phyloP scores from a whole-genome alignment of 2,888 invertebrate species.

The Lasioglossum pauxillum region DNA sequence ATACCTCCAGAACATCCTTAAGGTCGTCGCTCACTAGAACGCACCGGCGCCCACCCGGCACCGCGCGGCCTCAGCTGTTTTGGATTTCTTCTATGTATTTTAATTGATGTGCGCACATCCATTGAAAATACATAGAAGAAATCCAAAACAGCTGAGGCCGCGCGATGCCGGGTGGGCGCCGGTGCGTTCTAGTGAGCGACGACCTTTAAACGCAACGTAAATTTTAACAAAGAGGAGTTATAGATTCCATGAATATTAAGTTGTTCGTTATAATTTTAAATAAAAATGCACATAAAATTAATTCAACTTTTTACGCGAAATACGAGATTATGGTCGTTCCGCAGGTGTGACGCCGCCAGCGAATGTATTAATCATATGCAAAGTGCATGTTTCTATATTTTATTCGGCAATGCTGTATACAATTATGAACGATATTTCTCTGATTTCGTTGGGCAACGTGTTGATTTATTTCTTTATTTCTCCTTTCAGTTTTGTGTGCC shows the following conservation, averaged over 20 bases:
- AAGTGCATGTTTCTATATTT: background rate
- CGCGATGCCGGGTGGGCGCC: no score
- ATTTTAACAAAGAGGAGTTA: background rate
- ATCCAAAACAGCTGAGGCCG: no score
- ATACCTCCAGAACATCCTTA: no score
- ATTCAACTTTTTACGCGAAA: background rate
- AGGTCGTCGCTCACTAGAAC: no score
- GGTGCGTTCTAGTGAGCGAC: no score
- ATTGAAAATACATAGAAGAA: no score
- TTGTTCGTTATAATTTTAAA: constrained; percentile 4
- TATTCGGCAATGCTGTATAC: background rate
- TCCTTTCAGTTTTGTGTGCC: background rate
- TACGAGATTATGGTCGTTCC: background rate
- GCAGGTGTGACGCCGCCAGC: background rate
- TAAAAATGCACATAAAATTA: background rate
- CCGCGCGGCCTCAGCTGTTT: no score
- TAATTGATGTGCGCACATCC: no score
- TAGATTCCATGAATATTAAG: background rate
- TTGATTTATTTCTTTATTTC: background rate
- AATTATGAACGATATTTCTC: background rate
- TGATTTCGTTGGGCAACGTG: background rate
- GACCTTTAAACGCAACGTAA: no score
- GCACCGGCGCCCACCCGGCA: no score
- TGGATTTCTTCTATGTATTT: no score
- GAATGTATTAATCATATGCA: background rate